These are phyloP conservation scores for Phocoena phocoena DNA, from an alignment of 2,113 vertebrate species.

Conservation along the genomic window DNA sequence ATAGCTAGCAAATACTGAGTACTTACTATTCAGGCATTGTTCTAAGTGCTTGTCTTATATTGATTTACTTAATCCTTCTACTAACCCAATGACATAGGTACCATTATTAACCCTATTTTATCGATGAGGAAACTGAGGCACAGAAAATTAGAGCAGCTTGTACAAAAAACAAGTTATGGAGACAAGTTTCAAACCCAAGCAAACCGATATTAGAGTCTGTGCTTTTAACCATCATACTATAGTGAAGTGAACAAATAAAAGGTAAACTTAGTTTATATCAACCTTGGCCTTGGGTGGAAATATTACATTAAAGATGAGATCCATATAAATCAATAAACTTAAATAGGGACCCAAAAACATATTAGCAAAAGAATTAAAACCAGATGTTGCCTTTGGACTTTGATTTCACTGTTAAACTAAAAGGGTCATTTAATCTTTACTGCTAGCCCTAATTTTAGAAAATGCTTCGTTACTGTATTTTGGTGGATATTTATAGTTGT, in stretches of 20 bases:
- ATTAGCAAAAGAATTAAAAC: conserved; percentile 38
- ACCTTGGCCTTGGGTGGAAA: background rate
- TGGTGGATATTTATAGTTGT: background rate
- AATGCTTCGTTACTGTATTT: background rate
- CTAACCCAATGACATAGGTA: background rate
- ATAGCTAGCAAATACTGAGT: background rate
- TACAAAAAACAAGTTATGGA: background rate
- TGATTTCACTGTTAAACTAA: conserved; percentile 40
- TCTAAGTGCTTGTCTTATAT: background rate
- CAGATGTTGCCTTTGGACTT: background rate
- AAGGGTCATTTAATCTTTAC: conserved; percentile 21
- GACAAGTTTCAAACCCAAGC: background rate
- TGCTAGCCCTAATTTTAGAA: conserved; percentile 19
- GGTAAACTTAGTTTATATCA: background rate
- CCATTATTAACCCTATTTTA: background rate
- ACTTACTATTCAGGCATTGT: background rate
- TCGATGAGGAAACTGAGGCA: background rate
- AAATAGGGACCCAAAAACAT: background rate
- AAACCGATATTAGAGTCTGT: background rate
- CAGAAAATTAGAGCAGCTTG: background rate
- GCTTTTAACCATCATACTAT: background rate
- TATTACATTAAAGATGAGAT: background rate
- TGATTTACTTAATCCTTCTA: background rate
- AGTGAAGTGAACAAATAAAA: conserved; percentile 34
- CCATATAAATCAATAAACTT: background rate